phyloP scores from a whole-genome alignment of 2,113 vertebrate species.

The Gracilinanus agilis region DNA sequence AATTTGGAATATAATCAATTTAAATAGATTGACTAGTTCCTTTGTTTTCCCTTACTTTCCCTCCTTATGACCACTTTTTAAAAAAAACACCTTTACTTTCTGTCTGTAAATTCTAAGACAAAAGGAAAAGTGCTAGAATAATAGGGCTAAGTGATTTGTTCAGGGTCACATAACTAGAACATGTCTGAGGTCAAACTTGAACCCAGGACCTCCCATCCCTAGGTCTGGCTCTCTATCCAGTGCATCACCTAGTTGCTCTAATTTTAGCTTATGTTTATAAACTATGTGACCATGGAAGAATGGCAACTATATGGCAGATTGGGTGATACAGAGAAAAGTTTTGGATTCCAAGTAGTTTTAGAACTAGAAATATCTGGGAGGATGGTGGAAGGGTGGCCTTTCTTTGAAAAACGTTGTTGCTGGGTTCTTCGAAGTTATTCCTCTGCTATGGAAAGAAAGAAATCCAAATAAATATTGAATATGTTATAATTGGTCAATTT shows the following conservation, averaged over 20 bases:
- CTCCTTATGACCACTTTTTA: neutral
- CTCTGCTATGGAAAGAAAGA: constrained; percentile 22
- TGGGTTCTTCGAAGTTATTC: neutral
- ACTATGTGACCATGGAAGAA: neutral
- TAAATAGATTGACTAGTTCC: neutral
- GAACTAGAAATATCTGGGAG: constrained; percentile 9
- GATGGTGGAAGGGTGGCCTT: constrained; percentile 23
- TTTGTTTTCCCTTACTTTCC: neutral
- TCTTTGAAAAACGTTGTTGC: neutral
- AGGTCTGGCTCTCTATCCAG: no score
- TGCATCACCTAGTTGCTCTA: no score
- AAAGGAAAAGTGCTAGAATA: no score
- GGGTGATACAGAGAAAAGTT: constrained; percentile 26
- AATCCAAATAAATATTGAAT: neutral
- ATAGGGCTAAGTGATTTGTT: no score
- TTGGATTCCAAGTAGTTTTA: constrained; percentile 37
- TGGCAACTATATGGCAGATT: neutral
- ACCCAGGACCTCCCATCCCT: no score
- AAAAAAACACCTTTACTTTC: no score
- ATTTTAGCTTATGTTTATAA: neutral
- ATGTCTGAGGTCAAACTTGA: no score
- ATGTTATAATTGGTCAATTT: neutral
- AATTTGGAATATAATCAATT: neutral
- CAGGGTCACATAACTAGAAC: no score
- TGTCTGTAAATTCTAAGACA: no score